Evolutionary conservation across 2,888 invertebrate species (phyloP).

Genomic region (Willowsia nigromaculata): DNA sequence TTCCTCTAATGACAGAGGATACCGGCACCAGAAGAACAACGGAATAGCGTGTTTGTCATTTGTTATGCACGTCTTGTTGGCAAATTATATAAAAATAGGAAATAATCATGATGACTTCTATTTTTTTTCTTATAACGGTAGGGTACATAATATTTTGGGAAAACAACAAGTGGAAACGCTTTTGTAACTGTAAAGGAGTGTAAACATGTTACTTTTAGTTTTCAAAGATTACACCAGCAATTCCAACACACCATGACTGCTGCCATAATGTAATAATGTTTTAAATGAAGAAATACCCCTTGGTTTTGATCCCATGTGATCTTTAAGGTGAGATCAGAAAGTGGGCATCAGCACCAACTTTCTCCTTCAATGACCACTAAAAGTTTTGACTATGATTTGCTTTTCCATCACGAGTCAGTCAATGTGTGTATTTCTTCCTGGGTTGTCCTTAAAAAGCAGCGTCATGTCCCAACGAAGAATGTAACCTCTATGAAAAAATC

Average conservation of each 20-base stretch:
- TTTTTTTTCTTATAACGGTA: conserved; percentile 37
- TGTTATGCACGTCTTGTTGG: conserved; percentile 67
- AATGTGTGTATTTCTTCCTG: neutral
- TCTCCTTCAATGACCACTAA: conserved; percentile 57
- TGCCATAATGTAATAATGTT: neutral
- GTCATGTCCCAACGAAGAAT: neutral
- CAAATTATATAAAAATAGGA: conserved; percentile 40
- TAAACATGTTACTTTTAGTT: neutral
- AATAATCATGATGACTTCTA: conserved; percentile 28
- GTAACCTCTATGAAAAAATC: neutral
- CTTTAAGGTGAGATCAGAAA: neutral
- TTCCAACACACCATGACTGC: neutral
- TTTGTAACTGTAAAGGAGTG: neutral
- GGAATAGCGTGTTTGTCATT: conserved; percentile 59
- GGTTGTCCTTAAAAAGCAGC: neutral
- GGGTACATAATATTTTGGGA: neutral
- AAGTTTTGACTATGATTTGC: neutral
- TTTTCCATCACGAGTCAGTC: neutral
- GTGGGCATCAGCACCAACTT: conserved; percentile 38
- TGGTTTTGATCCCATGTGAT: neutral
- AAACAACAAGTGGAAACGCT: neutral
- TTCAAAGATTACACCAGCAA: neutral
- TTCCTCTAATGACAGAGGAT: conserved; percentile 48
- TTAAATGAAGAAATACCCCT: neutral
- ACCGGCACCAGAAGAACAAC: conserved; percentile 39